phyloP scores from a whole-genome alignment of 2,113 vertebrate species.

The Pseudorasbora parva region DNA sequence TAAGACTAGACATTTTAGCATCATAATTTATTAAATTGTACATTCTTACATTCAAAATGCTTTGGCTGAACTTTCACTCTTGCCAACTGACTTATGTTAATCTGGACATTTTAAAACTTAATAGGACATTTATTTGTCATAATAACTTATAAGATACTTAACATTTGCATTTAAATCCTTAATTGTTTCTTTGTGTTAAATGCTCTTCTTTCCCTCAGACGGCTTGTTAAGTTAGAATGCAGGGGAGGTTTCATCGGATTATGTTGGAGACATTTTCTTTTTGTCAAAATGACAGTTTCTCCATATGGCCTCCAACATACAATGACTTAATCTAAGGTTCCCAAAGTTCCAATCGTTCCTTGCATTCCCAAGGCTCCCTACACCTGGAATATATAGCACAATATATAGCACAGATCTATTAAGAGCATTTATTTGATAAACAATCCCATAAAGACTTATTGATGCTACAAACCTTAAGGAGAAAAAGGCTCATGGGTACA shows the following conservation, averaged over 20 bases:
- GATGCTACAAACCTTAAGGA: neutral
- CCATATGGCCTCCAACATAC: neutral
- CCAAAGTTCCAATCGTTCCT: slow-evolving; percentile 6
- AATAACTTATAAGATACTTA: neutral
- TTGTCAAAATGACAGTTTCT: slow-evolving; percentile 25
- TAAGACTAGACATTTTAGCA: neutral
- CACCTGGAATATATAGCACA: neutral
- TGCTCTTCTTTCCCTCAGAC: neutral
- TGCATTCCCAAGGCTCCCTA: slow-evolving; percentile 5
- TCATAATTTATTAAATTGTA: slow-evolving; percentile 2
- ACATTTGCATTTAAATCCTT: slow-evolving; percentile 21
- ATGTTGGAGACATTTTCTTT: neutral
- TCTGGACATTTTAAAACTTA: slow-evolving; percentile 14
- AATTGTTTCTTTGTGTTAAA: neutral
- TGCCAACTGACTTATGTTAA: neutral
- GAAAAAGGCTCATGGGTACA: neutral
- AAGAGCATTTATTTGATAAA: slow-evolving; percentile 16
- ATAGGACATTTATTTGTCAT: neutral
- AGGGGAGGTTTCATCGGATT: neutral
- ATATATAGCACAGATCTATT: too few relatives aligned
- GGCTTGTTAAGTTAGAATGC: neutral
- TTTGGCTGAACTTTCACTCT: neutral
- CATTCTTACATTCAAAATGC: neutral
- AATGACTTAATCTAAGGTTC: neutral
- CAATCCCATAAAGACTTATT: neutral